These are phyloP conservation scores for Penaeus monodon DNA, from an alignment of 2,888 invertebrate species.

Conservation along the genomic window DNA sequence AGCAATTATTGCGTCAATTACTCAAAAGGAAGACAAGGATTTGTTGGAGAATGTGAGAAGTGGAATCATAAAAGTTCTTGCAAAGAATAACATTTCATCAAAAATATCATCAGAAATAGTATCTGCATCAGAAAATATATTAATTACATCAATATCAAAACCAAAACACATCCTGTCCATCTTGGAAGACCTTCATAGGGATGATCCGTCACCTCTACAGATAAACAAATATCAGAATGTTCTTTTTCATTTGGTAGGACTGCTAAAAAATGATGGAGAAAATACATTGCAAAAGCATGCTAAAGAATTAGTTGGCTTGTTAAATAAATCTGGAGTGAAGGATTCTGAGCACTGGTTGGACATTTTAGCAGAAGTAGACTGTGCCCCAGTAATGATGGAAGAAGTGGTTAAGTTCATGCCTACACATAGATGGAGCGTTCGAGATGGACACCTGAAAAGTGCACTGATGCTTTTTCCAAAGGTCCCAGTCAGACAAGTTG, in stretches of 20 bases:
- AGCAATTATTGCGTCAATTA: neutral
- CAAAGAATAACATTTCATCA: no score
- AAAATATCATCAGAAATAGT: neutral
- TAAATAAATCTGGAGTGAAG: neutral
- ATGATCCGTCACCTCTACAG: neutral
- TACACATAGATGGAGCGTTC: neutral
- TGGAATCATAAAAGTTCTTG: neutral
- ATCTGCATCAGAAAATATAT: neutral
- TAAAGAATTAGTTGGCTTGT: neutral
- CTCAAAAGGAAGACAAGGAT: neutral
- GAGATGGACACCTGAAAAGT: neutral
- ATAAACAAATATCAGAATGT: constrained; percentile 11
- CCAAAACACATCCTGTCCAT: no score
- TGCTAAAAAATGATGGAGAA: neutral
- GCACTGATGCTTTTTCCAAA: neutral
- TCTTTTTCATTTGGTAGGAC: neutral
- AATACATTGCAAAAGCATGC: neutral
- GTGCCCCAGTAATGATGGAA: neutral
- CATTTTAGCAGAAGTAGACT: constrained; percentile 13
- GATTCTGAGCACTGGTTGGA: constrained; percentile 6
- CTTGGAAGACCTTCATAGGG: neutral
- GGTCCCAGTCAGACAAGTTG: neutral
- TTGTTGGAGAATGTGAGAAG: neutral
- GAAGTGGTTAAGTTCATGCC: constrained; percentile 2
- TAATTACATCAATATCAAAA: no score